phyloP scores from a whole-genome alignment of 2,888 invertebrate species.

The Dastarcus helophoroides region DNA sequence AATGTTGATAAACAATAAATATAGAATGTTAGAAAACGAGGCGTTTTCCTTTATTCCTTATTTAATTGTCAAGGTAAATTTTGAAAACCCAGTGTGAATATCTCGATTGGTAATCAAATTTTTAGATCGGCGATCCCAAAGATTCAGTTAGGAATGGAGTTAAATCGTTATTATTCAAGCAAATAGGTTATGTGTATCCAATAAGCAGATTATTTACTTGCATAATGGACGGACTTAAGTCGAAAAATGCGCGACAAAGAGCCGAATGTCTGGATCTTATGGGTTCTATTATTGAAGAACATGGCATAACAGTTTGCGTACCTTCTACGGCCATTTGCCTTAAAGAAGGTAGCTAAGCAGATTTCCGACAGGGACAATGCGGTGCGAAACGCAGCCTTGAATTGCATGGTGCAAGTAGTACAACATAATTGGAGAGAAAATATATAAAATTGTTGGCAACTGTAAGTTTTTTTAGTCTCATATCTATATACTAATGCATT shows the following conservation, averaged over 20 bases:
- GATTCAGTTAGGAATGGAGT: slow-evolving; percentile 88
- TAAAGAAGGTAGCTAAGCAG: slow-evolving; percentile 84
- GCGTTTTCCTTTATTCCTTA: slow-evolving; percentile 92
- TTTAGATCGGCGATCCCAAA: slow-evolving; percentile 86
- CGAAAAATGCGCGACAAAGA: slow-evolving; percentile 92
- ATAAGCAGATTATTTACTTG: slow-evolving; percentile 81
- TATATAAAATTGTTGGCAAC: slow-evolving; percentile 87
- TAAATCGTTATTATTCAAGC: slow-evolving; percentile 69
- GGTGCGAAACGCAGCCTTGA: slow-evolving; percentile 90
- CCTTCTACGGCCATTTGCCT: slow-evolving; percentile 69
- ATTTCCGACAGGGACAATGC: slow-evolving; percentile 94
- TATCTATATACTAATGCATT: too few species aligned
- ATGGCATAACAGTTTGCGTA: slow-evolving; percentile 74
- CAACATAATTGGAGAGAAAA: slow-evolving; percentile 78
- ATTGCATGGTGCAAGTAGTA: slow-evolving; percentile 86
- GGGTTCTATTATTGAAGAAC: slow-evolving; percentile 72
- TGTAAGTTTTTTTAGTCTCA: too few species aligned
- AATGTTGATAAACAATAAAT: slow-evolving; percentile 65
- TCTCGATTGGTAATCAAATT: slow-evolving; percentile 7
- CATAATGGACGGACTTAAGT: slow-evolving; percentile 89
- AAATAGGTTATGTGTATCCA: slow-evolving; percentile 76
- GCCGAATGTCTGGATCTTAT: slow-evolving; percentile 94
- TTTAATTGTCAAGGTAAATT: slow-evolving; percentile 71
- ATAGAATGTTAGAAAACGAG: slow-evolving; percentile 82
- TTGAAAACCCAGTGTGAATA: too few species aligned